Evolutionary conservation across 2,888 invertebrate genomes (phyloP).

Genomic region (Eristalis arbustorum): DNA sequence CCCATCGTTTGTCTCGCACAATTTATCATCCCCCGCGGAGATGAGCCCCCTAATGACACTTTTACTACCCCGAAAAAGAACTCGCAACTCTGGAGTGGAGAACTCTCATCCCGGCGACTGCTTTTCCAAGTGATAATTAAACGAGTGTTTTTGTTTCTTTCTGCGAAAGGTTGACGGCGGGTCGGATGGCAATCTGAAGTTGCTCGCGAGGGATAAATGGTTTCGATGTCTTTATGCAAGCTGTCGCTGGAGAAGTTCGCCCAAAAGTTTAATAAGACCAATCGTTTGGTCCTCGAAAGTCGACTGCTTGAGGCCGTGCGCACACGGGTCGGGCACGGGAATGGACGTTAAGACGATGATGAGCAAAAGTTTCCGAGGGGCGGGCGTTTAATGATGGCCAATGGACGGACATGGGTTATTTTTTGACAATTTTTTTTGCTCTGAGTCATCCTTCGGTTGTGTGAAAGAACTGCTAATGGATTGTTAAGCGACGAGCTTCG

Average conservation of each 20-base stretch:
- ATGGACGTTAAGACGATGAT: slow-evolving; percentile 42
- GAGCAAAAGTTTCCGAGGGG: slow-evolving; percentile 39
- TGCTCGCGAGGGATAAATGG: slow-evolving; percentile 18
- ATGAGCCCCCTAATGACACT: slow-evolving; percentile 28
- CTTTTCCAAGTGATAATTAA: slow-evolving; percentile 36
- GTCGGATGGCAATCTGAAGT: slow-evolving; percentile 2
- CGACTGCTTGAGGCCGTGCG: slow-evolving; percentile 14
- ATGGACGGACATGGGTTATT: background rate
- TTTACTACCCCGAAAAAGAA: slow-evolving; percentile 24
- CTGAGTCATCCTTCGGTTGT: background rate
- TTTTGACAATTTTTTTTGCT: background rate
- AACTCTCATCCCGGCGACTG: background rate
- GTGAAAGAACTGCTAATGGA: background rate
- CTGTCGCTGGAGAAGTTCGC: slow-evolving; percentile 10
- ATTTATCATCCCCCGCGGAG: slow-evolving; percentile 34
- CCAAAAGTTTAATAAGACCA: slow-evolving; percentile 27
- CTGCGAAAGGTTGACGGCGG: slow-evolving; percentile 29
- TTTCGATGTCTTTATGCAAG: slow-evolving; percentile 44
- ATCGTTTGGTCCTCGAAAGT: background rate
- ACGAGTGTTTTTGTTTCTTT: background rate
- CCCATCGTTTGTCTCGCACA: slow-evolving; percentile 5
- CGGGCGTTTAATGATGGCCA: slow-evolving; percentile 7
- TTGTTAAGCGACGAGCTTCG: background rate
- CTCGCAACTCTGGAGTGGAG: slow-evolving; percentile 11
- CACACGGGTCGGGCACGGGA: background rate